Conservation (phyloP, 2,113 vertebrate species). For the Phainopepla nitens region DNA sequence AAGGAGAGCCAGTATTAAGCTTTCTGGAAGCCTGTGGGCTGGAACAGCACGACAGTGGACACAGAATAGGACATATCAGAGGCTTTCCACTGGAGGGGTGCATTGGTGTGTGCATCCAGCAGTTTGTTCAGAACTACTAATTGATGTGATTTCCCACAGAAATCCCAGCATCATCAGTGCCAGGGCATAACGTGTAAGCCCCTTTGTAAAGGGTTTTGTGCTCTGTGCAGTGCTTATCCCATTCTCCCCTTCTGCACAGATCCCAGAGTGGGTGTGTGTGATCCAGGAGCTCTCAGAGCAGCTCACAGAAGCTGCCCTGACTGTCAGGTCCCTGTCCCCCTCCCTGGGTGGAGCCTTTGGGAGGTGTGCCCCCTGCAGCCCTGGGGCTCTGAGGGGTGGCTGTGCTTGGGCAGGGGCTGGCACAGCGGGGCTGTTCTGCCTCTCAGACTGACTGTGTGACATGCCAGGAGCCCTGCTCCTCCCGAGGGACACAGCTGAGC, state of each 20-base stretch:
- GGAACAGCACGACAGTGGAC: not conserved
- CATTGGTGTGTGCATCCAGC: rapidly evolving
- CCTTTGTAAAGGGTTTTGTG: not conserved
- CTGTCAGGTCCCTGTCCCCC: rapidly evolving
- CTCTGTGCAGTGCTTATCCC: not conserved
- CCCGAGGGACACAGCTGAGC: not conserved
- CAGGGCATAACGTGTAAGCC: rapidly evolving
- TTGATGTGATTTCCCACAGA: rapidly evolving
- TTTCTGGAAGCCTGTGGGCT: not conserved
- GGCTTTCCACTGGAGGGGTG: rapidly evolving
- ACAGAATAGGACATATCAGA: rapidly evolving
- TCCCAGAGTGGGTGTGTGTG: rapidly evolving
- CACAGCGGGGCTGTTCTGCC: rapidly evolving
- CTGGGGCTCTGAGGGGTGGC: too few species aligned
- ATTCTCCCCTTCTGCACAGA: rapidly evolving
- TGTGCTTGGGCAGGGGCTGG: not conserved
- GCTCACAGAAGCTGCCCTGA: not conserved
- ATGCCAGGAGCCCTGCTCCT: not conserved
- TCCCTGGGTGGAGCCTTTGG: too few species aligned
- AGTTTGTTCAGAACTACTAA: rapidly evolving
- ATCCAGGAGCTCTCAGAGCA: rapidly evolving
- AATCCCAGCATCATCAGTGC: not conserved
- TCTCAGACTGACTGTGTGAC: not conserved
- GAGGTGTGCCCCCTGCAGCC: not conserved
- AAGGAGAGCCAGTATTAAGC: not conserved